Evolutionary conservation across 2,113 vertebrate genomes (phyloP).

Genomic region (Gobiocypris rarus): DNA sequence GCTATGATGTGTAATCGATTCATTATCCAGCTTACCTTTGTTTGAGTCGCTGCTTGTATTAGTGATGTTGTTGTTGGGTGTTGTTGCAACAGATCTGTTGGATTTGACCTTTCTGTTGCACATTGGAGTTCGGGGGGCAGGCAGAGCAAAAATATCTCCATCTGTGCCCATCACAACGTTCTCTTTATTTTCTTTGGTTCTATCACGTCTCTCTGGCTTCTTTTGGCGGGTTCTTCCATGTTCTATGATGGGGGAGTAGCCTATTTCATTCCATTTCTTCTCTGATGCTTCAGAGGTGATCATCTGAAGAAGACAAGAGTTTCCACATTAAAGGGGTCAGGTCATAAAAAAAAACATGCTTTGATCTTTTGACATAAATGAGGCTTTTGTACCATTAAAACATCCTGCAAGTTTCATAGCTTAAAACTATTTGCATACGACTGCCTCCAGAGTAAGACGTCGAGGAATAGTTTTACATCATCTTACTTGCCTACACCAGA

Average conservation of each 20-base stretch:
- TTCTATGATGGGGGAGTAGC: conserved; percentile 55
- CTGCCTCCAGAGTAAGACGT: no score
- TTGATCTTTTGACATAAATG: no score
- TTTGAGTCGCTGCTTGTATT: conserved; percentile 54
- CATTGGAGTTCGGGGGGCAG: conserved; percentile 77
- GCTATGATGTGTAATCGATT: neutral
- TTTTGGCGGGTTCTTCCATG: conserved; percentile 39
- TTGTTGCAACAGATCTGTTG: conserved; percentile 69
- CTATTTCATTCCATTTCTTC: conserved; percentile 51
- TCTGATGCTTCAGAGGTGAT: conserved; percentile 54
- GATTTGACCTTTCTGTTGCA: conserved; percentile 69
- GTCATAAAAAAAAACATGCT: no score
- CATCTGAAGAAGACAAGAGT: conserved; percentile 57
- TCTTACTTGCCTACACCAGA: no score
- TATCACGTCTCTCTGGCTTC: conserved; percentile 64
- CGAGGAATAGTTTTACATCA: no score
- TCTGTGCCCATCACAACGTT: conserved; percentile 71
- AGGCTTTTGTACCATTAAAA: no score
- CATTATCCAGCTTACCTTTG: conserved; percentile 65
- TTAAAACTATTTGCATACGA: no score
- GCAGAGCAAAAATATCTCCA: conserved; percentile 74
- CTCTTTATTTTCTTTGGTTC: conserved; percentile 82
- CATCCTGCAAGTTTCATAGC: no score
- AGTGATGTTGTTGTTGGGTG: conserved; percentile 61
- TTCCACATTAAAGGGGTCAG: neutral